Evolutionary conservation across 2,888 invertebrate species (phyloP), one percentile per base, ranked within the genome.

Genomic region (Dascillus cervinus): DNA sequence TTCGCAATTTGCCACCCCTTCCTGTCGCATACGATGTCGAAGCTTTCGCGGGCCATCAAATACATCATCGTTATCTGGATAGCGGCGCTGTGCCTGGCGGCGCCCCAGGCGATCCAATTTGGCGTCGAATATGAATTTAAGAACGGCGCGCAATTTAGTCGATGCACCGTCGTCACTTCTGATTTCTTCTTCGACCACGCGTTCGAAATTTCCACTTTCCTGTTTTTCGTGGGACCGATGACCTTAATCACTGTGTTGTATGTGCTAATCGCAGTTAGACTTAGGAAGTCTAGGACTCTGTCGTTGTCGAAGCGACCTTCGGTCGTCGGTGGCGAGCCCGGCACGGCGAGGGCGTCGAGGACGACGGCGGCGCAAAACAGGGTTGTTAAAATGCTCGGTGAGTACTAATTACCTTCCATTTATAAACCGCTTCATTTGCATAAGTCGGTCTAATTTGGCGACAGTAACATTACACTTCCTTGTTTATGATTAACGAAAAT

Each of bases 221-320:
- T 89, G 51, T 88, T 90, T 65, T 91, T 91, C 60, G 77, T 87
- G 20, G 77, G 82, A 22, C 91, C 90, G 2, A 88, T 91, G 87
- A 82, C 83, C 15, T 70, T 89, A 38, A 88, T 91, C 56, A 79
- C 80, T 15, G 82, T 87, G 41, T 67, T 91, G 39, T 91, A 91
- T 55, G 73, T 82, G 30, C 66, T 84, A 43, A 84, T 85, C 50
- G 85, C 82, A 1, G 61, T 82, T 23, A 82, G 82, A 56, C 65
- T 85, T 43, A 69, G 79, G 31, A 73, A 77, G 26, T 79, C 82
- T 17, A 65, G 75, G 11, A 13, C 22, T 14, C 13, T 34, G 12
- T 27, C 35, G 12, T 24, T 29, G 17, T 30, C 32, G 11, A 21
- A 35, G 19, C 33, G 37, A 23, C 25, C 22, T 10, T 14, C 32